phyloP scores from a whole-genome alignment of 2,888 invertebrate genomes.

The Podabrus alpinus region DNA sequence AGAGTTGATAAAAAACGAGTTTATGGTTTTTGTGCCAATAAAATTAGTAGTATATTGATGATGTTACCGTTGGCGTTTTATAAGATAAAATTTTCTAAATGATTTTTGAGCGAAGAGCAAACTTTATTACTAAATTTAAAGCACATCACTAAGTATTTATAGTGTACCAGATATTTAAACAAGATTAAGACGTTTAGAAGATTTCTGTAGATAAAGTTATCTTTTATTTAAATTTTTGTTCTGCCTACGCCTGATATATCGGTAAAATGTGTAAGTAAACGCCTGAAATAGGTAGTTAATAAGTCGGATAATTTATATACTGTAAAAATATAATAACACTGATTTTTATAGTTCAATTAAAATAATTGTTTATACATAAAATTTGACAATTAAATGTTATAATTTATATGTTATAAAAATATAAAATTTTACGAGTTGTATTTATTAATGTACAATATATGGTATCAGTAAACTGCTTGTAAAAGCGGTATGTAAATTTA shows the following conservation, averaged over 20 bases:
- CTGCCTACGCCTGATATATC: not conserved
- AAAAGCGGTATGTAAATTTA: slow-evolving; percentile 32
- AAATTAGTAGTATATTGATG: not conserved
- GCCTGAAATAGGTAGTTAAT: not conserved
- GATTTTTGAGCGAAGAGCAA: not conserved
- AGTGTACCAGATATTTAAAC: not conserved
- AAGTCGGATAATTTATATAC: not conserved
- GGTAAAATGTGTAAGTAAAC: not conserved
- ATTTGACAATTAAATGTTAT: not conserved
- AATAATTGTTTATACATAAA: not conserved
- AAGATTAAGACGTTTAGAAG: not conserved
- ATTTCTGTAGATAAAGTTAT: not conserved
- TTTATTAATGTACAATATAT: slow-evolving; percentile 22
- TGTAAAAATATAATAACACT: not conserved
- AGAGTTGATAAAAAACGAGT: slow-evolving; percentile 1
- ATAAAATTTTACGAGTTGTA: not conserved
- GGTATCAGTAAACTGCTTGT: slow-evolving; percentile 28
- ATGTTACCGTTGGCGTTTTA: not conserved
- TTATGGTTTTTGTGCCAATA: not conserved
- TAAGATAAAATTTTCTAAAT: not conserved
- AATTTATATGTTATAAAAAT: not conserved
- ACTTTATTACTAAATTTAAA: not conserved
- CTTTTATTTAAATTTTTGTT: not conserved
- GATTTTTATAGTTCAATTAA: not conserved
- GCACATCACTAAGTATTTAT: not conserved